Evolutionary conservation across 2,888 invertebrate genomes (phyloP).

Genomic region (Eubasilissa splendida): DNA sequence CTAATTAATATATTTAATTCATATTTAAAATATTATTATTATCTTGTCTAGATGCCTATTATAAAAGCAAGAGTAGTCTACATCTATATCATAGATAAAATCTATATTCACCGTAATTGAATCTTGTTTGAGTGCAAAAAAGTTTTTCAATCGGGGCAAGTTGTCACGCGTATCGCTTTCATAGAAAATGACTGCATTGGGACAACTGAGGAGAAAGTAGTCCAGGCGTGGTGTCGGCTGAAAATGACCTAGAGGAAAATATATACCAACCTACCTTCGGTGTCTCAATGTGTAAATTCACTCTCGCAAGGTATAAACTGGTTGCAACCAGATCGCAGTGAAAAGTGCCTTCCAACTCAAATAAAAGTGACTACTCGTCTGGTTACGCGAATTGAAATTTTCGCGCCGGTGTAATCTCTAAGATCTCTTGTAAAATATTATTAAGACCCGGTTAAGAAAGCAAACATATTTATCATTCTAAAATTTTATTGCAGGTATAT

Average conservation of each 20-base stretch:
- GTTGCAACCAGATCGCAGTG: slow-evolving; percentile 2
- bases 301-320: background rate
- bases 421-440: too few relatives aligned
- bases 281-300: background rate
- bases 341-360: background rate
- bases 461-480: too few relatives aligned
- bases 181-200: background rate
- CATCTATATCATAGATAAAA: background rate
- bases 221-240: background rate
- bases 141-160: slow-evolving; percentile 6
- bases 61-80: background rate
- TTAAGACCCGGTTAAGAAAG: too few relatives aligned
- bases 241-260: slow-evolving; percentile 8
- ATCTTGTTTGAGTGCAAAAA: background rate
- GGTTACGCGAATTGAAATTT: too few relatives aligned
- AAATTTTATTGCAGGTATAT: too few relatives aligned
- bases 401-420: too few relatives aligned
- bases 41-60: too few relatives aligned
- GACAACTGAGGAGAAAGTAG: background rate
- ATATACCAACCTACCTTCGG: background rate
- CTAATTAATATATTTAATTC: too few relatives aligned
- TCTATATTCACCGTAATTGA: background rate
- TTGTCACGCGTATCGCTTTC: slow-evolving; percentile 8
- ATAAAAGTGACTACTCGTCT: too few relatives aligned
- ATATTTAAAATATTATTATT: too few relatives aligned